These are phyloP conservation scores for Bradypodion ventrale DNA, from an alignment of 2,797 vertebrate species.

Conservation along the genomic window DNA sequence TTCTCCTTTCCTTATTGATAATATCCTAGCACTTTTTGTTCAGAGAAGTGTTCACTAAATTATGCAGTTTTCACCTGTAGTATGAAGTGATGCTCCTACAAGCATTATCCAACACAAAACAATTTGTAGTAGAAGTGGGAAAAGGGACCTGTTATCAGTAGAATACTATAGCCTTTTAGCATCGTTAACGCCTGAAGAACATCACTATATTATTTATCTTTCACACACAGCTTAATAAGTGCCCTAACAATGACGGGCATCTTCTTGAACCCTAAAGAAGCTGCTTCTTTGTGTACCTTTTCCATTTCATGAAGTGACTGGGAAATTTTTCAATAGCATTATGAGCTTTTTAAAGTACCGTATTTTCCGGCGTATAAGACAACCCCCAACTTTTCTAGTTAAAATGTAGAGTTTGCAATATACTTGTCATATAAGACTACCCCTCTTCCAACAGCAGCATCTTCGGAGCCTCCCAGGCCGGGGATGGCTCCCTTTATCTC, in stretches of 20 bases:
- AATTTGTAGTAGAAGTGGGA: neutral
- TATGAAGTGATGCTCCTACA: neutral
- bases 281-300: neutral
- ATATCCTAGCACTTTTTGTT: neutral
- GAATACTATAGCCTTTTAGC: neutral
- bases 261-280: neutral
- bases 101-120: neutral
- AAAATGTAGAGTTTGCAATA: too few species aligned
- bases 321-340: too few species aligned
- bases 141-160: neutral
- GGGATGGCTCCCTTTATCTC: too few species aligned
- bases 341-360: too few species aligned
- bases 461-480: too few species aligned
- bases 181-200: neutral
- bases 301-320: neutral
- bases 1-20: neutral
- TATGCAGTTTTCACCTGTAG: neutral
- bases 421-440: too few species aligned
- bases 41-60: neutral
- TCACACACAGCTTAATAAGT: neutral
- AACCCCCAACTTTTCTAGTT: too few species aligned
- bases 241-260: neutral
- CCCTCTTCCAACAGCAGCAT: too few species aligned
- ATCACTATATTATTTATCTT: neutral
- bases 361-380: too few species aligned